phyloP scores from a whole-genome alignment of 1,140 invertebrate species.

The Eupristina koningsbergeri region DNA sequence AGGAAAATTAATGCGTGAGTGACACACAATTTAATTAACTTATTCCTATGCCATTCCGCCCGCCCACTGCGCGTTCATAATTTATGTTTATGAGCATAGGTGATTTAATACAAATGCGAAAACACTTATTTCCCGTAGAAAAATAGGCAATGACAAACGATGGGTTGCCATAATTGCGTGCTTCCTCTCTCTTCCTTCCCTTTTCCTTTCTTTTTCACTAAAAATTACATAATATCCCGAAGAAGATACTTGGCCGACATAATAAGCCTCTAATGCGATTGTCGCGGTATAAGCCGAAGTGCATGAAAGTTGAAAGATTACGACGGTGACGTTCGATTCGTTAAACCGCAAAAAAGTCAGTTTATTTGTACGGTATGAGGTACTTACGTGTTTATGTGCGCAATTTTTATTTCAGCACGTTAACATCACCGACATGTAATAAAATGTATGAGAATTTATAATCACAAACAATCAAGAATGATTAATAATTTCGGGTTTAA shows the following conservation, averaged over 20 bases:
- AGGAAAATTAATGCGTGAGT: not conserved
- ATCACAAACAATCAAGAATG: too few species aligned
- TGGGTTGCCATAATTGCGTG: not conserved
- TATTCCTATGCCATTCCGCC: not conserved
- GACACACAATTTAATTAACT: not conserved
- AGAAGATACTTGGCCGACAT: not conserved
- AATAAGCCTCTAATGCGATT: constrained; percentile 8
- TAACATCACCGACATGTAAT: not conserved
- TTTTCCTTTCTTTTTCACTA: not conserved
- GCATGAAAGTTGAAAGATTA: not conserved
- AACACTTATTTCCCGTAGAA: not conserved
- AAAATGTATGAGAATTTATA: too few species aligned
- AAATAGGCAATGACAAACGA: not conserved
- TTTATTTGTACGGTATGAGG: not conserved
- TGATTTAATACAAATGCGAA: not conserved
- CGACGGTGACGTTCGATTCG: not conserved
- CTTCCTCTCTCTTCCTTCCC: not conserved
- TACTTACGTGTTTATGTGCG: not conserved
- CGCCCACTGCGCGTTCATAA: not conserved
- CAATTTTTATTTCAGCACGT: constrained; percentile 1
- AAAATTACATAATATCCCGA: not conserved
- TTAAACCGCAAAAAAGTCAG: not conserved
- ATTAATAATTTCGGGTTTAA: too few species aligned
- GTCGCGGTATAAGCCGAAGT: not conserved
- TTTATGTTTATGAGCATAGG: not conserved